phyloP scores from a whole-genome alignment of 2,113 vertebrate genomes.

The Xenopus borealis region DNA sequence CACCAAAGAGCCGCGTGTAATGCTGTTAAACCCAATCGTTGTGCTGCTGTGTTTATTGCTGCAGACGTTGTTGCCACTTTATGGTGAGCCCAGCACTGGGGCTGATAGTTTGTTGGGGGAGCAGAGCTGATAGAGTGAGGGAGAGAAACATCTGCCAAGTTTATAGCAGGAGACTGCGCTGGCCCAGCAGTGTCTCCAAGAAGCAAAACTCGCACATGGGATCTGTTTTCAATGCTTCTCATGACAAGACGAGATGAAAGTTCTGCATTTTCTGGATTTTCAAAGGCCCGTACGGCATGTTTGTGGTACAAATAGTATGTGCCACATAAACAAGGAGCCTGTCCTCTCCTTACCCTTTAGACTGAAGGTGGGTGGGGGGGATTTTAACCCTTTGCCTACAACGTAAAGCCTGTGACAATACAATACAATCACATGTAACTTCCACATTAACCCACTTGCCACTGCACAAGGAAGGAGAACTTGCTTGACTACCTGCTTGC shows the following conservation, averaged over 20 bases:
- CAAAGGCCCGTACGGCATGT: conserved; percentile 40
- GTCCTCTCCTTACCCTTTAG: conserved; percentile 38
- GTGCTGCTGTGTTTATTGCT: too few species aligned
- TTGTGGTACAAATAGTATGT: conserved; percentile 42
- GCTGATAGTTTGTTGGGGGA: too few species aligned
- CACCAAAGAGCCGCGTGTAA: too few species aligned
- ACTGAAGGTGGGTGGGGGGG: background rate
- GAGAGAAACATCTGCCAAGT: conserved; percentile 34
- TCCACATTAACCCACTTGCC: background rate
- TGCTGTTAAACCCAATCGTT: too few species aligned
- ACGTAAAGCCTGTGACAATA: too few species aligned
- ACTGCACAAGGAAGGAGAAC: too few species aligned
- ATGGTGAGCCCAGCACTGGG: too few species aligned
- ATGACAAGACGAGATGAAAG: conserved; percentile 35
- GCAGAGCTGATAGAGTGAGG: too few species aligned
- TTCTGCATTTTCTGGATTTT: conserved; percentile 28
- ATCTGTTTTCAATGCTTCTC: conserved; percentile 37
- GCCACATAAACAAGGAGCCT: conserved; percentile 37
- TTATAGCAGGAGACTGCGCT: background rate
- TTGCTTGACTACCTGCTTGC: too few species aligned
- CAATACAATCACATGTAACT: background rate
- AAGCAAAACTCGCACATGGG: conserved; percentile 18
- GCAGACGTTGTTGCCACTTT: too few species aligned
- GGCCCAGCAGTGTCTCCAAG: conserved; percentile 14
- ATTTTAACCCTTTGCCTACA: conserved; percentile 19